Conservation (phyloP, 2,113 vertebrate species). For the Phalacrocorax aristotelis region DNA sequence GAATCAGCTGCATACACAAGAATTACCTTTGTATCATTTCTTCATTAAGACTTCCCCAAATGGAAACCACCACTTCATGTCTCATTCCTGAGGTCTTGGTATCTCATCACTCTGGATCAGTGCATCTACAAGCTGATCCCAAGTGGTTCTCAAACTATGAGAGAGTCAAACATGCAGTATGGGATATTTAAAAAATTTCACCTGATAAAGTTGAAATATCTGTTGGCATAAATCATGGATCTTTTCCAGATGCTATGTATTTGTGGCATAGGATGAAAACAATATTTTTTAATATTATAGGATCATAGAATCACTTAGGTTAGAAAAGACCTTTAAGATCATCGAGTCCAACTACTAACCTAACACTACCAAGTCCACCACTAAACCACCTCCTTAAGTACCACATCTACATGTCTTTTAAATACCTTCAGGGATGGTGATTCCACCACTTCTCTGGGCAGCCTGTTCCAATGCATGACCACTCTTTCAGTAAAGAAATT, state of each 20-base stretch:
- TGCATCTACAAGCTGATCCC: background rate
- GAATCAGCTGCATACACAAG: too few species aligned
- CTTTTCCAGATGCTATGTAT: background rate
- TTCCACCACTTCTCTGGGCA: background rate
- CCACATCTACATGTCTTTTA: accelerated
- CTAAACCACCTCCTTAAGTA: background rate
- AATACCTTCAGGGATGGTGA: background rate
- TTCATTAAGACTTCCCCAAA: background rate
- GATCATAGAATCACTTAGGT: background rate
- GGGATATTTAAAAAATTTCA: background rate
- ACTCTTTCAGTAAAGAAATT: background rate
- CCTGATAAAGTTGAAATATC: background rate
- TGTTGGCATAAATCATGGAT: background rate
- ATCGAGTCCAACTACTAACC: background rate
- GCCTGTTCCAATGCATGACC: background rate
- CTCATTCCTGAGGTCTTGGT: background rate
- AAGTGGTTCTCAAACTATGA: background rate
- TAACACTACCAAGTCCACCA: background rate
- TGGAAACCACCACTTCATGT: background rate
- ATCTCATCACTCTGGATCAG: background rate
- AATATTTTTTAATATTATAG: background rate
- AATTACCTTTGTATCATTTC: background rate
- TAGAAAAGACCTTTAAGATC: background rate
- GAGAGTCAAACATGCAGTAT: background rate
- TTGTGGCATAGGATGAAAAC: background rate